Evolutionary conservation across 2,888 invertebrate species (phyloP), one percentile per base, ranked within the genome.

Genomic region (Chamaedrilus cognettii): DNA sequence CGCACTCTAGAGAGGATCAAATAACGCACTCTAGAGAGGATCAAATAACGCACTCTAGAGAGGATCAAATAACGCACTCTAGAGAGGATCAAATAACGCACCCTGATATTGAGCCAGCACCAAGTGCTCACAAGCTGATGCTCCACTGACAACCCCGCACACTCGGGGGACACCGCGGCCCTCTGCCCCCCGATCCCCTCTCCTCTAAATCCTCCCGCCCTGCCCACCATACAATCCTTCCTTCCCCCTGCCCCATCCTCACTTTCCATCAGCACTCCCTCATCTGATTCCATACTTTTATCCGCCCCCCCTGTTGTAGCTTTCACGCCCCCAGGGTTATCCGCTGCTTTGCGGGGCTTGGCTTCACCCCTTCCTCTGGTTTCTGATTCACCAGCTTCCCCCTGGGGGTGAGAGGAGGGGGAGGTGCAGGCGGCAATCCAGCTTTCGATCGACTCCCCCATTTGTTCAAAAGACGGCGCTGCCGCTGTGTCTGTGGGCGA

Each of bases 21-120:
- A n/a, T n/a, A n/a, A n/a, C n/a, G n/a, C n/a, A n/a, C n/a, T n/a
- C n/a, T n/a, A n/a, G n/a, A n/a, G n/a, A n/a, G n/a, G n/a, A n/a
- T n/a, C n/a, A n/a, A n/a, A n/a, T n/a, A n/a, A n/a, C n/a, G n/a
- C n/a, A n/a, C n/a, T n/a, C n/a, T n/a, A n/a, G n/a, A n/a, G n/a
- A n/a, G n/a, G 23, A 23, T 11, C 42, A 32, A 11, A 35, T 26
- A 11, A 55, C 26, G 33, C 15, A 30, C 23, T 56, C 15, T 5
- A 15, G 68, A n/a, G n/a, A n/a, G n/a, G n/a, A n/a, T n/a, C 42
- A 42, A 42, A 42, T 42, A 51, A 65, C 3, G 11, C 85, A 90
- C 91, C 87, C 91, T 91, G 19, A 92, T 86, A 75, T 90, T 91
- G 73, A 90, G 86, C 92, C 92, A 92, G 77, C 91, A 88, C 77